Conservation (phyloP, 2,113 vertebrate genomes). For the Malurus elegans region DNA sequence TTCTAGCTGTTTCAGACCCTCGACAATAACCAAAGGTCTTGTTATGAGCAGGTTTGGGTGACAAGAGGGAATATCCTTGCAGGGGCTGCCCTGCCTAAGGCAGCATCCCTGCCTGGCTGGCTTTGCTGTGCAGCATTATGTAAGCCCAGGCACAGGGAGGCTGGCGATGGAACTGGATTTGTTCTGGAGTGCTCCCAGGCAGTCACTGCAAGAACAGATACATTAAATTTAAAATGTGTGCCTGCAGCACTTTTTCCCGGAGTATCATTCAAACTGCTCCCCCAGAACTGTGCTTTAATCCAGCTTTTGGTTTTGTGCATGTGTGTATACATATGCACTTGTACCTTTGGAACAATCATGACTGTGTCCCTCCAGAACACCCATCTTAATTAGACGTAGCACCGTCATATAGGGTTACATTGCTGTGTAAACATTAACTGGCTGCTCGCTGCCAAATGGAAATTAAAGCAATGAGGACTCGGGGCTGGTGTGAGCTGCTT, state of each 20-base stretch:
- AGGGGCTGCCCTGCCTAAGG: neutral
- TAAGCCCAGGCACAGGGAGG: neutral
- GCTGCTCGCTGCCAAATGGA: neutral
- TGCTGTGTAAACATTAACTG: constrained; percentile 42
- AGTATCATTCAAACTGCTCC: rapidly evolving
- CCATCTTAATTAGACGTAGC: neutral
- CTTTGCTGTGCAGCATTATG: constrained; percentile 2
- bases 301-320: neutral
- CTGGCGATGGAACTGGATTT: neutral
- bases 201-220: neutral
- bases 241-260: neutral
- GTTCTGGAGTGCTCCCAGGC: neutral
- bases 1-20: rapidly evolving
- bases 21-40: neutral
- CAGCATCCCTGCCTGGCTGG: neutral
- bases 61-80: neutral
- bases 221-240: neutral
- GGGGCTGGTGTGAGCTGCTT: neutral
- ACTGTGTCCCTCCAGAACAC: neutral
- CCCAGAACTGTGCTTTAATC: neutral
- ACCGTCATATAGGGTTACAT: neutral
- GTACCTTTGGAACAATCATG: neutral
- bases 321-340: rapidly evolving
- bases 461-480: constrained; percentile 19
- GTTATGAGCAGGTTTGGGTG: neutral